These are phyloP conservation scores for Cladorhizidae sp. DNA, from an alignment of 37 sponge, comb jelly and placozoan species.

Conservation along the genomic window DNA sequence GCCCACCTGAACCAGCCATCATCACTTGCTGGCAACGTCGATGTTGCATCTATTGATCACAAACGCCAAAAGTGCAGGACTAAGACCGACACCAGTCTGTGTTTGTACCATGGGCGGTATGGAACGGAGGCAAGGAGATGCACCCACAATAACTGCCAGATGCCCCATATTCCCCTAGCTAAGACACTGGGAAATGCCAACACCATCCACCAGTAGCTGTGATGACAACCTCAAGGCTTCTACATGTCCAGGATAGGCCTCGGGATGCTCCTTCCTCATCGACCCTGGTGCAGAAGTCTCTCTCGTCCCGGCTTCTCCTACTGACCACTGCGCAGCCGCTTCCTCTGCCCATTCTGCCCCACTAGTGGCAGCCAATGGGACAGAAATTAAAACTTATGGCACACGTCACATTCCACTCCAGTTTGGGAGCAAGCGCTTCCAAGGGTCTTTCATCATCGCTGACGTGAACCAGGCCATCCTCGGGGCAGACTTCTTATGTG, in stretches of 20 bases:
- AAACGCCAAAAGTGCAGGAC: no score
- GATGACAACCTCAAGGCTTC: background rate
- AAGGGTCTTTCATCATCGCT: constrained; percentile 46
- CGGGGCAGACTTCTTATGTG: no score
- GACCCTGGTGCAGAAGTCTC: constrained; percentile 50
- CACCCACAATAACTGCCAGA: background rate
- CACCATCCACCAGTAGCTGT: background rate
- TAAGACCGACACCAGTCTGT: background rate
- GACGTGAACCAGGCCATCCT: constrained; percentile 18
- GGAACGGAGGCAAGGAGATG: background rate
- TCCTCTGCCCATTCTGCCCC: background rate
- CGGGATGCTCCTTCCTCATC: constrained; percentile 1
- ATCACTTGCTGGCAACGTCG: no score
- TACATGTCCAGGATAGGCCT: background rate
- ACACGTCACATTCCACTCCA: no score
- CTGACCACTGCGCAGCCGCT: background rate
- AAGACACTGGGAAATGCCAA: no score
- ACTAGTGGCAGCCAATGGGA: constrained; percentile 40
- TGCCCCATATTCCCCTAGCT: no score
- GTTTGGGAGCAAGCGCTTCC: no score
- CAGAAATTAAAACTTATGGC: constrained; percentile 17
- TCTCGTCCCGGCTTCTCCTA: constrained; percentile 25
- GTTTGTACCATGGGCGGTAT: background rate
- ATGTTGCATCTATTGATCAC: no score
- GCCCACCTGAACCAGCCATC: no score